phyloP scores from a whole-genome alignment of 2,797 vertebrate genomes.

The Labroides dimidiatus region DNA sequence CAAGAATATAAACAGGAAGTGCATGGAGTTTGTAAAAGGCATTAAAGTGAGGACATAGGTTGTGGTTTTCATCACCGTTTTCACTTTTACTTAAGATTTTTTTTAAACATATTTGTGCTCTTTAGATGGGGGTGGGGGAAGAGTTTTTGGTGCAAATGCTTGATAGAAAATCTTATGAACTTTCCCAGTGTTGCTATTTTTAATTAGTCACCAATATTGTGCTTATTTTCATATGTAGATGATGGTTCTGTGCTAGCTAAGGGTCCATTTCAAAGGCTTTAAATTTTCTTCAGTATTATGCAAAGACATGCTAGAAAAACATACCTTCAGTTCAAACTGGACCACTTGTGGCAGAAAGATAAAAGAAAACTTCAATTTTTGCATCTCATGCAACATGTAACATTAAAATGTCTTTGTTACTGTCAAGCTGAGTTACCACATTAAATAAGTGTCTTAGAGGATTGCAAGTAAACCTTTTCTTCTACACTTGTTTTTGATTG shows the following conservation, averaged over 20 bases:
- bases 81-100: no score
- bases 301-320: constrained; percentile 9
- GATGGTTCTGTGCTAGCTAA: not conserved
- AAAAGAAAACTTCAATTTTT: constrained; percentile 13
- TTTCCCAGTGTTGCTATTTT: no score
- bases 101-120: no score
- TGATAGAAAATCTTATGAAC: not conserved
- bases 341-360: not conserved
- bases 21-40: no score
- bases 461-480: not conserved
- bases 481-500: not conserved
- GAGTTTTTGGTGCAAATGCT: constrained; percentile 34
- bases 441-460: not conserved
- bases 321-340: not conserved
- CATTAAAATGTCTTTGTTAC: not conserved
- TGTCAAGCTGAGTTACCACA: constrained; percentile 7
- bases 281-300: constrained; percentile 9
- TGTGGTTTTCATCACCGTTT: no score
- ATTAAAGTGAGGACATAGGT: no score
- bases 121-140: not conserved
- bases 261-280: not conserved
- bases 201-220: no score
- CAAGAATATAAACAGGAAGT: no score
- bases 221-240: not conserved
- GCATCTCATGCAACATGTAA: constrained; percentile 27